Conservation (phyloP, 2,113 vertebrate species). For the Sorex araneus region DNA sequence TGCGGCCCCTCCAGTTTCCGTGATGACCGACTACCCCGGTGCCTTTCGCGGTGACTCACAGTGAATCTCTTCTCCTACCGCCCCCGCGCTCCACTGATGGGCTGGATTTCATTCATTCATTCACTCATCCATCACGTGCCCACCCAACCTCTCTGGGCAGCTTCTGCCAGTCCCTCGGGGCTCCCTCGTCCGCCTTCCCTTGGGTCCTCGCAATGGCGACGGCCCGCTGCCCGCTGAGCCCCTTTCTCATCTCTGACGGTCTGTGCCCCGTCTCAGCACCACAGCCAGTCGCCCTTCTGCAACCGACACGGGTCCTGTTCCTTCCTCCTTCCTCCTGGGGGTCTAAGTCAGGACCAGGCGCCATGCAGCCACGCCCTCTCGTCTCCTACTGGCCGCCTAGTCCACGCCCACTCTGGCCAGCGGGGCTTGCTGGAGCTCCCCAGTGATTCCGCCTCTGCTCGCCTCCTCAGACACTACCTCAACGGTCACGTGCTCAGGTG, state of each 20-base stretch:
- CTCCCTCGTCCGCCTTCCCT: not conserved
- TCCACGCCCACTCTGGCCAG: not conserved
- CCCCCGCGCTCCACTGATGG: too few species aligned
- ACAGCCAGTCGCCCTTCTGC: not conserved
- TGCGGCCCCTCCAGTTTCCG: too few species aligned
- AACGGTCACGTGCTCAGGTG: not conserved
- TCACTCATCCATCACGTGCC: too few species aligned
- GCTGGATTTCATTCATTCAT: too few species aligned
- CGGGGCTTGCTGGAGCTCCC: too few species aligned
- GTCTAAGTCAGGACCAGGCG: not conserved
- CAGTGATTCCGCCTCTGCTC: not conserved
- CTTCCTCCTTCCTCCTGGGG: not conserved
- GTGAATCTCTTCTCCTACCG: too few species aligned
- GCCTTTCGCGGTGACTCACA: too few species aligned
- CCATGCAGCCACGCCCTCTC: too few species aligned
- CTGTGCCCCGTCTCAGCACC: not conserved
- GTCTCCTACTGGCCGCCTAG: too few species aligned
- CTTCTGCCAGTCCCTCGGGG: not conserved
- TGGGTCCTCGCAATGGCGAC: not conserved
- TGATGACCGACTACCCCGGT: too few species aligned
- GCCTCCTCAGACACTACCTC: not conserved
- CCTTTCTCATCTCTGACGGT: not conserved
- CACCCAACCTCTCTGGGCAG: not conserved
- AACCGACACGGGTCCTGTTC: not conserved
- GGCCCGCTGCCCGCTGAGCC: not conserved